Evolutionary conservation across 1,140 invertebrate species (phyloP), one percentile per base, ranked within the genome.

Genomic region (Zaprionus taronus): DNA sequence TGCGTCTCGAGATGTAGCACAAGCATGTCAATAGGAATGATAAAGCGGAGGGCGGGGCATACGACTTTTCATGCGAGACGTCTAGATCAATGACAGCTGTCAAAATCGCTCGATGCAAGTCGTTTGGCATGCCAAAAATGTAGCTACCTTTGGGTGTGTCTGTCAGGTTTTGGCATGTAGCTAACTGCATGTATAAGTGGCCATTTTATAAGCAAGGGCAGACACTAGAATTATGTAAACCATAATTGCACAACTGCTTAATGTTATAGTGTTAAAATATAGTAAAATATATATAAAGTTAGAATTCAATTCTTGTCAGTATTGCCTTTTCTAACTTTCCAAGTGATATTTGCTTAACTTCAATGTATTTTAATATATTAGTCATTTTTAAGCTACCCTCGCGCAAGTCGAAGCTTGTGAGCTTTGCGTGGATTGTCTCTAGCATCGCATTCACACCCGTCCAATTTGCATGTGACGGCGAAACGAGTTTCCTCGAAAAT

Each of bases 51-150:
- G 36, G 28, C 2, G 36, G 26, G 64, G 24, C 68, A 51, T 51
- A 55, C 49, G 56, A 79, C 51, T 72, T 61, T 69, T 56, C 62
- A 81, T 55, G 56, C 81, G 6, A 76, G 75, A 77, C 75, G 51
- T 81, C 84, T 81, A 53, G 57, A 47, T 36, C 79, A 87, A 81
- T 90, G 84, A 89, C 84, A 89, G 85, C 84, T 89, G 84, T 90
- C 84, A 89, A 84, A 90, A 90, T 81, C 83, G 74, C 71, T 81
- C 64, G 79, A 79, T 79, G 86, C 76, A 89, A 83, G 78, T 83
- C 74, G 78, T 79, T 89, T 84, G 68, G 66, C 56, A 81, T 89
- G 81, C 81, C 83, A 73, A 87, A 73, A 81, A 81, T 72, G 58
- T 67, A 51, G 55, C 36, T 57, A 72, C n/a, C 36, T 75, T 17